Evolutionary conservation across 1,140 invertebrate genomes (phyloP), one percentile per base, ranked within the genome.

Genomic region (Hypsibius dujardini): DNA sequence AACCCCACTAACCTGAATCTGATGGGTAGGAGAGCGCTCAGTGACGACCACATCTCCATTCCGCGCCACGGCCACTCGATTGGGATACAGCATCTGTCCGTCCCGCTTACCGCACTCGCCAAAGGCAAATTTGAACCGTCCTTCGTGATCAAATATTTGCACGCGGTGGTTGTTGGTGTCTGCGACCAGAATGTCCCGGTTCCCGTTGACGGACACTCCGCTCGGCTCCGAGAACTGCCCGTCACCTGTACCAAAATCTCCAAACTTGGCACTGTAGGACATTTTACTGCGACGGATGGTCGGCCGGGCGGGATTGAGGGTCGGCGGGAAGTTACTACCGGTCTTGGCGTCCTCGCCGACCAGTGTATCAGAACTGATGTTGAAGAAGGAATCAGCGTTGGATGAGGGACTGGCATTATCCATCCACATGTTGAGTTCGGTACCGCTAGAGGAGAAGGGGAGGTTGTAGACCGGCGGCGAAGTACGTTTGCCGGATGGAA

Each of bases 221-320:
- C 92, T 95, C 0, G 96, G 96, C 78, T 99, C 96, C 0, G 96
- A 98, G 75, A 99, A 99, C 78, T 98, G 96, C 1, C 95, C 94
- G 79, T 96, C 92, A 85, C 95, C 90, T 0, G 96, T 92, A 0
- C 96, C 96, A 77, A 98, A 99, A 77, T 99, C 96, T 1, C 96
- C 96, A 81, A 99, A 99, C 80, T 98, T 98, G 83, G 95, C 98
- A 77, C 98, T 94, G 77, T 98, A 99, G 74, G 97, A 97, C 95
- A 99, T 99, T 81, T 98, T 98, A 79, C 97, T 93, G n/a, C 95
- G 86, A 67, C 62, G 62, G 62, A 67, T 67, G 42, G 62, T 67
- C 42, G 12, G 62, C 3, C 62, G 62, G 3, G 62, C 62, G 3
- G 62, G 62, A 67, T 3, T 67, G 7, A 67, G 42, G 3, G 7